These are phyloP conservation scores for Volucella inflata DNA, from an alignment of 2,888 invertebrate species.

Conservation along the genomic window DNA sequence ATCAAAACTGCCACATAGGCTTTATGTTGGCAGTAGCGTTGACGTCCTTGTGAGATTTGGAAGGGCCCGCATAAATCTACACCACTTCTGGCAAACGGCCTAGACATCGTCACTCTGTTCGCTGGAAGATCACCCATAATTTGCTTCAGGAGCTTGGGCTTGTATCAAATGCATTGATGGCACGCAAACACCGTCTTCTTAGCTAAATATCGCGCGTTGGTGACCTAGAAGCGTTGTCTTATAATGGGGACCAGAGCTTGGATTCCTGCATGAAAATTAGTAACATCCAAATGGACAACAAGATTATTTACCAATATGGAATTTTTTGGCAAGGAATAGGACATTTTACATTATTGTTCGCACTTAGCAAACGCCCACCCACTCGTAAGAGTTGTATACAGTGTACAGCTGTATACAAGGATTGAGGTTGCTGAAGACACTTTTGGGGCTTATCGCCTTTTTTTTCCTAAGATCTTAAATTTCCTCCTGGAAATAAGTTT, in stretches of 20 bases:
- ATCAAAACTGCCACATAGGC: too few relatives aligned
- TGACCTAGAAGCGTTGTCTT: too few relatives aligned
- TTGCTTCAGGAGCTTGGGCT: not conserved
- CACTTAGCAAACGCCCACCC: conserved; percentile 34
- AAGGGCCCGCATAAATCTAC: conserved; percentile 29
- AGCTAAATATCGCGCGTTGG: conserved; percentile 20
- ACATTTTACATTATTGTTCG: conserved; percentile 10
- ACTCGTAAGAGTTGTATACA: not conserved
- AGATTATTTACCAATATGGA: conserved; percentile 20
- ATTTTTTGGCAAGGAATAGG: conserved; percentile 3
- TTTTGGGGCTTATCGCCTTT: conserved; percentile 14
- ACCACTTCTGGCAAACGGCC: too few relatives aligned
- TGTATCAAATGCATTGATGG: conserved; percentile 9
- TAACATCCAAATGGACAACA: too few relatives aligned
- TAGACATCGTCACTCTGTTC: too few relatives aligned
- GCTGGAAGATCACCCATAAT: conserved; percentile 17
- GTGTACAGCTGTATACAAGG: conserved; percentile 9
- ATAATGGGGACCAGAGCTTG: too few relatives aligned
- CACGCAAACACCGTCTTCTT: conserved; percentile 17
- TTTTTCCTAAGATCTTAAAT: conserved; percentile 21
- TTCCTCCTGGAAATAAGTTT: conserved; percentile 35
- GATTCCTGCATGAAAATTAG: too few relatives aligned
- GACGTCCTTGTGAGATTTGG: conserved; percentile 14
- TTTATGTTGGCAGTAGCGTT: conserved; percentile 5
- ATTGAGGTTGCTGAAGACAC: conserved; percentile 5